These are phyloP conservation scores for Myripristis murdjan DNA, from an alignment of 2,797 vertebrate genomes.

Conservation along the genomic window DNA sequence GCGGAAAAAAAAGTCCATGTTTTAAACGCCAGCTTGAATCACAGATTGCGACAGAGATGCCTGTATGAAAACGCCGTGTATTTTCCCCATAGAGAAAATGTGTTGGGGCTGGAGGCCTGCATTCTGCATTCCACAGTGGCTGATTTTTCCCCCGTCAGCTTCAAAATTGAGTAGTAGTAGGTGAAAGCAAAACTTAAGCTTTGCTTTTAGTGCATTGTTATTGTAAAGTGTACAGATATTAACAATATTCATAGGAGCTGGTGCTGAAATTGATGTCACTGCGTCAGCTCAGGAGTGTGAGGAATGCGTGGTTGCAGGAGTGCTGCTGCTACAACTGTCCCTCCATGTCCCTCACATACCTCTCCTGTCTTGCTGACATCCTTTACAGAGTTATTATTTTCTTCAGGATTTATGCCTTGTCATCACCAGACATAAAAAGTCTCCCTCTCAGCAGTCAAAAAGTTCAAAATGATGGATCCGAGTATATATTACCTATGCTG, in stretches of 20 bases:
- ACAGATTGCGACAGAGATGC: no score
- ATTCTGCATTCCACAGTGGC: no score
- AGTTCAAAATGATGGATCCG: slow-evolving; percentile 57
- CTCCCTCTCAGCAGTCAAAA: neutral
- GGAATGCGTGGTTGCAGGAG: neutral
- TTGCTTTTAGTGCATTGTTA: neutral
- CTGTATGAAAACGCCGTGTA: no score
- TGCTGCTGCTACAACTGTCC: slow-evolving; percentile 8
- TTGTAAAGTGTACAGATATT: neutral
- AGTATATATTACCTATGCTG: slow-evolving; percentile 56
- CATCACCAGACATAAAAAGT: slow-evolving; percentile 42
- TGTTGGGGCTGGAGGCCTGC: no score
- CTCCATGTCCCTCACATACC: no score
- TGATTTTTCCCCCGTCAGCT: neutral
- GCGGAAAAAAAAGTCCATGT: no score
- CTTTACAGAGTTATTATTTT: slow-evolving; percentile 32
- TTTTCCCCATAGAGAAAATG: no score
- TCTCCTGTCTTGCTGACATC: slow-evolving; percentile 25
- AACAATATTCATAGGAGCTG: neutral
- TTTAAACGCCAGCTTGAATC: no score
- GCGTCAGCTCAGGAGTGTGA: neutral
- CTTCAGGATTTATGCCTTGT: slow-evolving; percentile 42
- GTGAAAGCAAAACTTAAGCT: neutral
- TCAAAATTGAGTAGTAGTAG: neutral
- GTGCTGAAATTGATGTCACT: neutral